phyloP scores from a whole-genome alignment of 2,797 vertebrate species.

The Anniella stebbinsi region DNA sequence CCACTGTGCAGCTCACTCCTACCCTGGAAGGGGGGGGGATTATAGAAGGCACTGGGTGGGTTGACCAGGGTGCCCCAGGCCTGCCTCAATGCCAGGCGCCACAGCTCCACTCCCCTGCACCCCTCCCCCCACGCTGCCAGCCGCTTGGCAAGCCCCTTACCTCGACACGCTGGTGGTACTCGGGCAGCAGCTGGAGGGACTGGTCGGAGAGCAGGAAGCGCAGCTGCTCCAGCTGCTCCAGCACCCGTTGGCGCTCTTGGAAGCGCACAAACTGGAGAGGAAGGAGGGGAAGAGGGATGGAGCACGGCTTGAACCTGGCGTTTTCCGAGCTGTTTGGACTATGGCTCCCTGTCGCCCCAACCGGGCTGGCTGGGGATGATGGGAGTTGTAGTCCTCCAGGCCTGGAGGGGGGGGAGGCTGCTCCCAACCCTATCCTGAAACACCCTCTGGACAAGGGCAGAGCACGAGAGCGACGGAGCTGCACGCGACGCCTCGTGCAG shows the following conservation, averaged over 20 bases:
- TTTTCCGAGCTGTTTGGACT: no score
- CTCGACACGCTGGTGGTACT: constrained; percentile 89
- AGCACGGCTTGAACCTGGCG: no score
- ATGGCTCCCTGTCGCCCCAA: background rate
- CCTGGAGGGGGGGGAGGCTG: background rate
- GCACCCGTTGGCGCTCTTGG: constrained; percentile 82
- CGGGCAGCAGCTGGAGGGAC: constrained; percentile 88
- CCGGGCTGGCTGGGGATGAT: background rate
- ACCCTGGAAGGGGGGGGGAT: no score
- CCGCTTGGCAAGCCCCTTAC: background rate
- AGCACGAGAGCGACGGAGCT: no score
- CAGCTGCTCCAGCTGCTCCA: constrained; percentile 88
- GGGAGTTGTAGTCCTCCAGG: background rate
- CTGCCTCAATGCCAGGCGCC: no score
- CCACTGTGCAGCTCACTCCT: background rate
- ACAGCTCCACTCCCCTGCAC: background rate
- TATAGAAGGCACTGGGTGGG: no score
- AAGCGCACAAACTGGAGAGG: constrained; percentile 82
- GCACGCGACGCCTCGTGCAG: background rate
- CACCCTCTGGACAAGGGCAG: background rate
- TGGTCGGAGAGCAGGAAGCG: constrained; percentile 89
- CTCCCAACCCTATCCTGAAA: background rate
- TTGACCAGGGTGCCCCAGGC: no score
- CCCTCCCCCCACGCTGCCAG: background rate
- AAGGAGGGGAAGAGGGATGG: background rate